Conservation (phyloP, 30 jellyfish, hydroid and myxozoan genomes). For the Chrysaora quinquecirrha region DNA sequence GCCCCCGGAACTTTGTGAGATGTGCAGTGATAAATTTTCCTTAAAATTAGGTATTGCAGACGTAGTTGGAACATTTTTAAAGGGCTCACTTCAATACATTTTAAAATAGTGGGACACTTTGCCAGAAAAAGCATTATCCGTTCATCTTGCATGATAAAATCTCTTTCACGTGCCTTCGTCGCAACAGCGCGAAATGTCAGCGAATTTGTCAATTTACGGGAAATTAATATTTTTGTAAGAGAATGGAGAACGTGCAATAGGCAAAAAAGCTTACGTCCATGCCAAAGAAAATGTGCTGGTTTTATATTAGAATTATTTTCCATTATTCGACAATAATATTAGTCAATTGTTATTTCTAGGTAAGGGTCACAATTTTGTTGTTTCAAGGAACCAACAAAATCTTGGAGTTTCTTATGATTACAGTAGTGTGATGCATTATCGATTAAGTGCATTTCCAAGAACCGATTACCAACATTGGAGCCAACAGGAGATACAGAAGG, state of each 20-base stretch:
- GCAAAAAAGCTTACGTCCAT: neutral
- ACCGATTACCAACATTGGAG: slow-evolving; percentile 39
- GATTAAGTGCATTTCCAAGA: slow-evolving; percentile 32
- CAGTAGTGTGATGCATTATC: slow-evolving; percentile 61
- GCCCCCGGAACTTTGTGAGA: too few relatives aligned
- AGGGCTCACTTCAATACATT: too few relatives aligned
- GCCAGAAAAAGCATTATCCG: too few relatives aligned
- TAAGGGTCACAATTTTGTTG: slow-evolving; percentile 10
- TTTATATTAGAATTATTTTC: neutral
- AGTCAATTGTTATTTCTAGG: neutral
- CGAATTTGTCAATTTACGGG: neutral
- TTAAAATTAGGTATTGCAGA: too few relatives aligned
- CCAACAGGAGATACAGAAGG: slow-evolving; percentile 33
- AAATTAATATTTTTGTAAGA: neutral
- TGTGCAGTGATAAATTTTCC: too few relatives aligned
- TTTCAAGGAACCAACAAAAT: slow-evolving; percentile 5
- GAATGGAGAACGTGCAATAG: neutral
- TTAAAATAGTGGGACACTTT: too few relatives aligned
- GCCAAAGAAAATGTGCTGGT: neutral
- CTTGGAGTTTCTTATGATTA: slow-evolving; percentile 50
- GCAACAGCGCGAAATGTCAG: too few relatives aligned
- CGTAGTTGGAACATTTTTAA: too few relatives aligned
- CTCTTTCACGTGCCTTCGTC: too few relatives aligned
- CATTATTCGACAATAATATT: too few relatives aligned
- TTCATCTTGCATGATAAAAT: too few relatives aligned